Percentiles rank a stretch among this genome's conserved stretches.
Conservation (phyloP, 2,888 invertebrate genomes). For the Cantharis rufa region DNA sequence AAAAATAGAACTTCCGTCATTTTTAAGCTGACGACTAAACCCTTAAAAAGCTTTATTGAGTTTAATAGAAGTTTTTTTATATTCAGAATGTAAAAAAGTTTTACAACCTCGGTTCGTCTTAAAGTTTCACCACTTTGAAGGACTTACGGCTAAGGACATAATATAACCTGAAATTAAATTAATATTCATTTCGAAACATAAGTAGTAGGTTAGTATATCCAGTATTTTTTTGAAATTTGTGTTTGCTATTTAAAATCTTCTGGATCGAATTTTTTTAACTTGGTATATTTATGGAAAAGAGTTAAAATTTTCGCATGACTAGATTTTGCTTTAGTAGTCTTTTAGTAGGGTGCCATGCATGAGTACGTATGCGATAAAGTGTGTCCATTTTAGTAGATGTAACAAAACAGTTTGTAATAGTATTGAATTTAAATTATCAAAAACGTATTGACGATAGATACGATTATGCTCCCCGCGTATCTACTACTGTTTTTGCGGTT, state of each 20-base stretch:
- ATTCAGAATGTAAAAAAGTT: slow-evolving; percentile 1
- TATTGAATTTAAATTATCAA: background rate
- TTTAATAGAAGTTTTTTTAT: slow-evolving; percentile 29
- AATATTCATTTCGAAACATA: background rate
- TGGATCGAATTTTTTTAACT: background rate
- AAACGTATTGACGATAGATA: background rate
- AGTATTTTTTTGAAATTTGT: no score
- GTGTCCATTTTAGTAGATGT: background rate
- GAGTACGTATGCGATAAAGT: background rate
- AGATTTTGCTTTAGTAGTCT: background rate
- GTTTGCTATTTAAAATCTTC: background rate
- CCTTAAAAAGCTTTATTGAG: slow-evolving; percentile 26
- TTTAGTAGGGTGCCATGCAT: background rate
- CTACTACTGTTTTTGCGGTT: no score
- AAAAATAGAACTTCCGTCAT: slow-evolving; percentile 25
- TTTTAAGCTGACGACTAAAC: slow-evolving; percentile 19
- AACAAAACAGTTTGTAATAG: background rate
- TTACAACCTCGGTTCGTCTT: background rate
- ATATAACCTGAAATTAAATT: background rate
- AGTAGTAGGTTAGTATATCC: no score
- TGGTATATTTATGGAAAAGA: background rate
- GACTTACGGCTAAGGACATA: background rate
- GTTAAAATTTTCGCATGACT: background rate
- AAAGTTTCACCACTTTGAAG: background rate
- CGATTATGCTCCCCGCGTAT: background rate